Conservation (phyloP, 2,797 vertebrate genomes). For the Parauchenoglanis punctatus region DNA sequence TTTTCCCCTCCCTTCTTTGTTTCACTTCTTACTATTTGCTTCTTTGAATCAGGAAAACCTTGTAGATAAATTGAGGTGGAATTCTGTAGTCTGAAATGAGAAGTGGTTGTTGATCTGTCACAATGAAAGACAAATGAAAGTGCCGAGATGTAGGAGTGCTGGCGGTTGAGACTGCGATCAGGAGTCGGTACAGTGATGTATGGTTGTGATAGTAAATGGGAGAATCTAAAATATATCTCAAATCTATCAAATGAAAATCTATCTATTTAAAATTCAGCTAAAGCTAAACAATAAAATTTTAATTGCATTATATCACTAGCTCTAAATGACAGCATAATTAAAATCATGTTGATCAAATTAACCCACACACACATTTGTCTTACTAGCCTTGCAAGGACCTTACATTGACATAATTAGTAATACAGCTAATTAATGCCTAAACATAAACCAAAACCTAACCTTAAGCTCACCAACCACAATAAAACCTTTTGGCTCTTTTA, state of each 20-base stretch:
- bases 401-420: too few relatives aligned
- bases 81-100: constrained; percentile 17
- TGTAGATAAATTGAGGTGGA: constrained; percentile 34
- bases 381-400: too few relatives aligned
- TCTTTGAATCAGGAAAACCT: constrained; percentile 58
- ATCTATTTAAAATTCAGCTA: neutral
- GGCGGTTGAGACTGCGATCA: constrained; percentile 3
- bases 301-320: neutral
- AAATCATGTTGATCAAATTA: too few relatives aligned
- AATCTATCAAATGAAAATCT: neutral
- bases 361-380: neutral
- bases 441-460: too few relatives aligned
- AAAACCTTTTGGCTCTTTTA: too few relatives aligned
- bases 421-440: too few relatives aligned
- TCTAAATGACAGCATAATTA: neutral
- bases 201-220: neutral
- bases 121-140: neutral
- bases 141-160: neutral
- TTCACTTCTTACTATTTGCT: constrained; percentile 63
- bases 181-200: constrained; percentile 13
- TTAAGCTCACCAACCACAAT: too few relatives aligned
- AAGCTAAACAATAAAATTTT: neutral
- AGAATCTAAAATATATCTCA: neutral
- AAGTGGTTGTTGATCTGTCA: neutral
- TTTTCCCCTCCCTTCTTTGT: constrained; percentile 37